These are phyloP conservation scores for Gambusia yucatana DNA, from an alignment of 2,797 vertebrate genomes.

Conservation along the genomic window DNA sequence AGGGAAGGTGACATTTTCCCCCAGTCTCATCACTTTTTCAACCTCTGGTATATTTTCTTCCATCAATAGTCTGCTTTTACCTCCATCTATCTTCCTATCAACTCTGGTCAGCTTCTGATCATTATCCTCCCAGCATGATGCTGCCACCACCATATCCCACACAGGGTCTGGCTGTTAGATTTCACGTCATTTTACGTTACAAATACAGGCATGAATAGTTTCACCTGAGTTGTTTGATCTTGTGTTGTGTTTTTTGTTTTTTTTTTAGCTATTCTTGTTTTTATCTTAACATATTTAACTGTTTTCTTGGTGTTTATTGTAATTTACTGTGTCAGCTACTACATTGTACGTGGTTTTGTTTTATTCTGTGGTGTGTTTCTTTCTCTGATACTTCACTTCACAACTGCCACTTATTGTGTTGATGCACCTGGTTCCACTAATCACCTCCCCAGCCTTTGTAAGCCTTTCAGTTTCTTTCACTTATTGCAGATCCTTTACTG, in stretches of 20 bases:
- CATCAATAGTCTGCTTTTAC: neutral
- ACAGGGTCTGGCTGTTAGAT: neutral
- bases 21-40: neutral
- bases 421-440: neutral
- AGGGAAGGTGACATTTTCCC: neutral
- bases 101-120: neutral
- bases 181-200: too few relatives aligned
- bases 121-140: neutral
- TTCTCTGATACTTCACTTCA: neutral
- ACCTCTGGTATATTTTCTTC: neutral
- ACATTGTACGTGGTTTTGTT: neutral
- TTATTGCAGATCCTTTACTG: neutral
- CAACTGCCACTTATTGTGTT: neutral
- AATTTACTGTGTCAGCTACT: neutral
- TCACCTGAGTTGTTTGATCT: neutral
- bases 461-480: neutral
- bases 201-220: neutral
- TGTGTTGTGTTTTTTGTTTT: neutral
- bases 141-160: neutral
- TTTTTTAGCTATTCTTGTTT: neutral
- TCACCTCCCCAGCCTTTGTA: neutral
- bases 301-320: neutral
- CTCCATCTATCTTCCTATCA: neutral
- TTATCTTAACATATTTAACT: neutral
- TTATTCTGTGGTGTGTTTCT: neutral